Conservation (phyloP, 2,888 invertebrate genomes). For the Pecten maximus region DNA sequence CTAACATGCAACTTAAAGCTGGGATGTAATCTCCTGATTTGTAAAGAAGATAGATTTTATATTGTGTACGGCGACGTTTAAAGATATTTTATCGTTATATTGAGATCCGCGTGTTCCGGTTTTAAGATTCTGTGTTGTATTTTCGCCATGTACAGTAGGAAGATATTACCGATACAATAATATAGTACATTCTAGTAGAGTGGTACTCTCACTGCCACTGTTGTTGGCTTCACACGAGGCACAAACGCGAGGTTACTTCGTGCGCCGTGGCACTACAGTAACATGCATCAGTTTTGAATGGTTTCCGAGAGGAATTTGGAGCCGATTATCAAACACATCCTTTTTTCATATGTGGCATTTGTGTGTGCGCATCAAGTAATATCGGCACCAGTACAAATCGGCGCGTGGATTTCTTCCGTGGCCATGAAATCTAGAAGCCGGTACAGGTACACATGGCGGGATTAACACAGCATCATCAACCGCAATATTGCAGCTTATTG, state of each 20-base stretch:
- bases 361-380: neutral
- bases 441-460: neutral
- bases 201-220: too few relatives aligned
- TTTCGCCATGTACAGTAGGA: neutral
- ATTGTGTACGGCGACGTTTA: neutral
- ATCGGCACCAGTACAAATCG: neutral
- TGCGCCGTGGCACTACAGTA: neutral
- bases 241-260: neutral
- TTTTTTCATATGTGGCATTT: neutral
- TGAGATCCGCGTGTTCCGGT: neutral
- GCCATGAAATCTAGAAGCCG: neutral
- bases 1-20: slow-evolving; percentile 14
- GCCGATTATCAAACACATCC: neutral
- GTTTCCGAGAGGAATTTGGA: neutral
- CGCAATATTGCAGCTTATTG: slow-evolving; percentile 3
- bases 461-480: slow-evolving; percentile 8
- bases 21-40: neutral
- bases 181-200: neutral
- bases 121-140: neutral
- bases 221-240: too few relatives aligned
- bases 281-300: neutral
- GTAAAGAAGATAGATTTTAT: neutral
- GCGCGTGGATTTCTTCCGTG: neutral
- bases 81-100: neutral
- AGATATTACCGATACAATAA: neutral